phyloP scores from a whole-genome alignment of 2,113 vertebrate genomes.

The Brachyistius frenatus region DNA sequence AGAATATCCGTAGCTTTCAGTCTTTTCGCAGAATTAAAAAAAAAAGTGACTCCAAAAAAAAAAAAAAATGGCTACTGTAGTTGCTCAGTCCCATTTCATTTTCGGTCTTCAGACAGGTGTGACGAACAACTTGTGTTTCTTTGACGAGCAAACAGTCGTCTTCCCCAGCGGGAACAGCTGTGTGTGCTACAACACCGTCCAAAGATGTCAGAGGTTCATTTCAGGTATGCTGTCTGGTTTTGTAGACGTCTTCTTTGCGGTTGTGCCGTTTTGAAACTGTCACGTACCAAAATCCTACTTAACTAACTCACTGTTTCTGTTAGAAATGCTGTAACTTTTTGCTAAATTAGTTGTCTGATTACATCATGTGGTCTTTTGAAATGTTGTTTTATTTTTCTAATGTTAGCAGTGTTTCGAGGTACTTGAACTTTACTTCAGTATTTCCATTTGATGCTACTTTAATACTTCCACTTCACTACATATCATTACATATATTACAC shows the following conservation, averaged over 20 bases:
- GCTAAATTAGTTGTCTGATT: neutral
- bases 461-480: too few relatives aligned
- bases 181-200: slow-evolving; percentile 88
- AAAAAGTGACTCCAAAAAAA: too few relatives aligned
- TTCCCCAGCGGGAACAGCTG: slow-evolving; percentile 91
- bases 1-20: neutral
- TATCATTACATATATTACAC: too few relatives aligned
- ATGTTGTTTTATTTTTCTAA: too few relatives aligned
- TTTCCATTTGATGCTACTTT: too few relatives aligned
- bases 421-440: too few relatives aligned
- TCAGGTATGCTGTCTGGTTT: slow-evolving; percentile 82
- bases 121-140: slow-evolving; percentile 88
- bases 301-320: neutral
- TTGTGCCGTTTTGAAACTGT: neutral
- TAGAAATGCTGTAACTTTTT: neutral
- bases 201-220: slow-evolving; percentile 90
- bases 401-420: too few relatives aligned
- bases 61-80: slow-evolving; percentile 50
- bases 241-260: too few relatives aligned
- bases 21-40: neutral
- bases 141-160: slow-evolving; percentile 90
- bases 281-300: neutral
- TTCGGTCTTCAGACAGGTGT: slow-evolving; percentile 89
- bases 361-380: neutral
- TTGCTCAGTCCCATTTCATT: slow-evolving; percentile 83